Percentiles rank a stretch among this genome's conserved stretches.
phyloP scores from a whole-genome alignment of 2,888 invertebrate species.

The Pseudococcus jackbeardsleyi region DNA sequence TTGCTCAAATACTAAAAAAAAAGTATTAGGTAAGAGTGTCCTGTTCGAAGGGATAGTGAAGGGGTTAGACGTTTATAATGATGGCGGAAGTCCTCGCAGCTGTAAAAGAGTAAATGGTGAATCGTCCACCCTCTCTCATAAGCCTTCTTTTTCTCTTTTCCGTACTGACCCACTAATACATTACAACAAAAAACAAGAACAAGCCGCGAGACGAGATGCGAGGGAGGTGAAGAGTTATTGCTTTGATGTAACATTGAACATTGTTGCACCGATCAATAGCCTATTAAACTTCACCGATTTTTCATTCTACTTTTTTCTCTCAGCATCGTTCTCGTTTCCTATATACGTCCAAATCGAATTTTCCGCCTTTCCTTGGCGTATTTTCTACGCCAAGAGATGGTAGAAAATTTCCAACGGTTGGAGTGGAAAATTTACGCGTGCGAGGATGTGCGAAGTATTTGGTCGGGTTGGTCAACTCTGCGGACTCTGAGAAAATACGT shows the following conservation, averaged over 20 bases:
- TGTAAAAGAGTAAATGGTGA: conserved; percentile 60
- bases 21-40: conserved; percentile 61
- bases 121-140: conserved; percentile 62
- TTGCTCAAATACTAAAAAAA: conserved; percentile 54
- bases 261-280: conserved; percentile 50
- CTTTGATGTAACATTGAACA: conserved; percentile 51
- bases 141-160: conserved; percentile 59
- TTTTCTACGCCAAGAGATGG: neutral
- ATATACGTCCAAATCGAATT: conserved; percentile 20
- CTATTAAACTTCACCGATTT: conserved; percentile 51
- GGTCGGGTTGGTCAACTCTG: neutral
- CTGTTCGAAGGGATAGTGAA: conserved; percentile 57
- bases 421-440: neutral
- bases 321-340: neutral
- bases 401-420: too few relatives aligned
- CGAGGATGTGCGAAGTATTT: neutral
- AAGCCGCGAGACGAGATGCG: conserved; percentile 40
- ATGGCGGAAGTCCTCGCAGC: conserved; percentile 65
- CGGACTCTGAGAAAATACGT: neutral
- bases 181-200: conserved; percentile 29
- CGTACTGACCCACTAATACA: conserved; percentile 63
- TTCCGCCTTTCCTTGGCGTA: neutral
- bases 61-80: conserved; percentile 63
- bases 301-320: neutral
- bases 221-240: conserved; percentile 55